Evolutionary conservation across 2,888 invertebrate genomes (phyloP), one percentile per base, ranked within the genome.

Genomic region (Cenopis cana): DNA sequence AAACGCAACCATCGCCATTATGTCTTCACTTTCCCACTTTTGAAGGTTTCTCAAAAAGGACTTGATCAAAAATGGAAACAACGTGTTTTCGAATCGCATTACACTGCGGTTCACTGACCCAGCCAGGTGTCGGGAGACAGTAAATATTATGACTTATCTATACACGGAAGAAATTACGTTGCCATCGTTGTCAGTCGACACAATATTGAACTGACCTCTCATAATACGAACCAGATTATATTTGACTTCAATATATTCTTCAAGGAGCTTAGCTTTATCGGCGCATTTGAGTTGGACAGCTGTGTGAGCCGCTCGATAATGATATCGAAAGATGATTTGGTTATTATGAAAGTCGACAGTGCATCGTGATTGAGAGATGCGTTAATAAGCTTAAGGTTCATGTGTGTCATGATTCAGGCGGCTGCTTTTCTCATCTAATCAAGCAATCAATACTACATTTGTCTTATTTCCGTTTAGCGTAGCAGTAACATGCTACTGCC

Each of bases 91-190:
- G 75, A 78, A 68, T 65, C 56, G 62, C 77, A 77, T 77, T 79
- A 79, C 80, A 75, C 82, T 79, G 67, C 72, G 81, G 90, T 83
- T 83, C 89, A 77, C 80, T 79, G 89, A 89, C 86, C 89, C 74
- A 65, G 79, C 91, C 93, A 93, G 93, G 93, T 92, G 92, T 78
- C 77, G 78, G 83, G 82, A 85, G 87, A 86, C 86, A 85, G 87
- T 84, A 84, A 88, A 89, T 83, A 86, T 86, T 84, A 76, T 81
- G 81, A 88, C 81, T 89, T 89, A 89, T 89, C 89, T 85, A 85
- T 85, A 87, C 87, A 84, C 87, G 86, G 89, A 89, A 90, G 90
- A 91, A 90, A 89, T 89, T 88, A 87, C 81, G 80, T 83, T 79
- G 80, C 85, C 81, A 83, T 83, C 82, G 83, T 81, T 82, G 84